phyloP scores from a whole-genome alignment of 2,797 vertebrate species.

The Cryptoprocta ferox region DNA sequence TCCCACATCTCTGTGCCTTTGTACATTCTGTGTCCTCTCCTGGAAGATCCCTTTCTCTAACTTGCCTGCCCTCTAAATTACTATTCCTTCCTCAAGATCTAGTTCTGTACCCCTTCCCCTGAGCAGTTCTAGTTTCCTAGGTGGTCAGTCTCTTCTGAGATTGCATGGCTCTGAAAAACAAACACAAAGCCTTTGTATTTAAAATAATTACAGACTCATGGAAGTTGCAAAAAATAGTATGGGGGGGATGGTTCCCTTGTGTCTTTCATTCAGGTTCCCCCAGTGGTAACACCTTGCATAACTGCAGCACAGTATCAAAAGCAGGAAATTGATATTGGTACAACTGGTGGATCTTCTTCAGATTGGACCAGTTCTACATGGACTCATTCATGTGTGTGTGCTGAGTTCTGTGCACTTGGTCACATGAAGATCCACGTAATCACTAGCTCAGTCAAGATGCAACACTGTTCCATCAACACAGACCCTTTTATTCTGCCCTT shows the following conservation, averaged over 20 bases:
- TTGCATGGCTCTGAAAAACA: not conserved
- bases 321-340: not conserved
- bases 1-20: not conserved
- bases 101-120: not conserved
- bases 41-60: not conserved
- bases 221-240: not conserved
- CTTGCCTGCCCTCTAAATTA: not conserved
- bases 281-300: fast-evolving
- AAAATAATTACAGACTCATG: not conserved
- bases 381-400: not conserved
- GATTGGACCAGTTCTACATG: not conserved
- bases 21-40: not conserved
- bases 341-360: not conserved
- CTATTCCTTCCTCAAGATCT: not conserved
- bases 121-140: not conserved
- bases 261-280: not conserved
- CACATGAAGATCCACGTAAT: not conserved
- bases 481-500: not conserved
- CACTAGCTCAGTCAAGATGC: too few species aligned
- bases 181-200: not conserved
- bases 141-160: not conserved
- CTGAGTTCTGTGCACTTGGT: not conserved
- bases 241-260: not conserved
- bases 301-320: not conserved
- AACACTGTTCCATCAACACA: not conserved